Percentiles rank a stretch among this genome's conserved stretches.
These are phyloP conservation scores for Platichthys flesus DNA, from an alignment of 2,113 vertebrate species.

Conservation along the genomic window DNA sequence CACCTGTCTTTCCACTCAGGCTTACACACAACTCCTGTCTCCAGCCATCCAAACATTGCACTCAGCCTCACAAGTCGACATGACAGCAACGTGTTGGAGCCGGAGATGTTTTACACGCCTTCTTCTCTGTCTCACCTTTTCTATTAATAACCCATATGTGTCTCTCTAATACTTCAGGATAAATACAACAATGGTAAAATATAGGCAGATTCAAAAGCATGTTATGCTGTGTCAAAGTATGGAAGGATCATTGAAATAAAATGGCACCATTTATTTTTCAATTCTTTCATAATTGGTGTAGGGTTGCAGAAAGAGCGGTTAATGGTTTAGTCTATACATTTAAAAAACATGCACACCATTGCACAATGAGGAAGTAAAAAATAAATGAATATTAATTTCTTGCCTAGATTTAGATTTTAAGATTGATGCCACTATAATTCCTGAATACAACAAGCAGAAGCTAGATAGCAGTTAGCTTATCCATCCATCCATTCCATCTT, in stretches of 20 bases:
- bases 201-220: not conserved
- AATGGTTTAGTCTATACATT: not conserved
- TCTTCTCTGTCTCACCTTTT: not conserved
- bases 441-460: not conserved
- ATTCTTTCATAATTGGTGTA: too few relatives aligned
- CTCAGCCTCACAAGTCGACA: not conserved
- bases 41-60: constrained; percentile 22
- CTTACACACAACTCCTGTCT: constrained; percentile 23
- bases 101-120: constrained; percentile 1
- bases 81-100: constrained; percentile 36
- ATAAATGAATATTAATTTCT: not conserved
- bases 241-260: not conserved
- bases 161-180: not conserved
- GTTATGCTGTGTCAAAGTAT: not conserved
- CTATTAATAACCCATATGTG: constrained; percentile 30
- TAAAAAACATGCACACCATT: too few relatives aligned
- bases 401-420: not conserved
- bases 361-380: not conserved
- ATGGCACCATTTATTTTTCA: not conserved
- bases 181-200: not conserved
- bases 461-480: not conserved
- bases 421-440: too few relatives aligned
- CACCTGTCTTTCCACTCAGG: constrained; percentile 22
- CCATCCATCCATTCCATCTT: not conserved
- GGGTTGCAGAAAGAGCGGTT: not conserved